Conservation (phyloP, 2,113 vertebrate species). For the Motacilla tschutschensis region DNA sequence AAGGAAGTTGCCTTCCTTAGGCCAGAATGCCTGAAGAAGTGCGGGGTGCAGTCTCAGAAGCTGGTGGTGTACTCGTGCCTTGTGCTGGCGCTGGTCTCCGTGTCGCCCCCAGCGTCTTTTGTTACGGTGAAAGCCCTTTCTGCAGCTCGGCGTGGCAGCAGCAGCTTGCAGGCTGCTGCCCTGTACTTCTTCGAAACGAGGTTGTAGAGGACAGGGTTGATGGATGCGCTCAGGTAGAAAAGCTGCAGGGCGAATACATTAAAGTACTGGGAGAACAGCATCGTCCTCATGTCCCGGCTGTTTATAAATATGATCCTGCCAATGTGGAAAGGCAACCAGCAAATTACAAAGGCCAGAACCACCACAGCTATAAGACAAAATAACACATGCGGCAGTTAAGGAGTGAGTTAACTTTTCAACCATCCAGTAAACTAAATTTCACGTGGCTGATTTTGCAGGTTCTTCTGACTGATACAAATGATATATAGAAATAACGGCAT, state of each 20-base stretch:
- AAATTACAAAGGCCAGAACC: conserved; percentile 84
- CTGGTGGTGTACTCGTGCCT: background rate
- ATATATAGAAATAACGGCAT: background rate
- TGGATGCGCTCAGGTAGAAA: conserved; percentile 86
- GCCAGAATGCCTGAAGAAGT: background rate
- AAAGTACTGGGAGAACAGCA: conserved; percentile 86
- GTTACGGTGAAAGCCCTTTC: conserved; percentile 43
- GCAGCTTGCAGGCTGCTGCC: conserved; percentile 77
- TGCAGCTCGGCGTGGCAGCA: conserved; percentile 46
- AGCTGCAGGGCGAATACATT: conserved; percentile 87
- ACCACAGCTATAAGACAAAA: conserved; percentile 78
- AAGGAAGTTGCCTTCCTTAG: background rate
- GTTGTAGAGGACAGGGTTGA: conserved; percentile 89
- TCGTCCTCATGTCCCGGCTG: conserved; percentile 66
- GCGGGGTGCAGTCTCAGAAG: background rate
- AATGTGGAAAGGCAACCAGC: conserved; percentile 88
- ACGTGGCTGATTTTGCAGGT: background rate
- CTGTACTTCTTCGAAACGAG: conserved; percentile 85
- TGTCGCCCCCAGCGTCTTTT: conserved; percentile 45
- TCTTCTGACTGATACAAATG: background rate
- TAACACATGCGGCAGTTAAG: background rate
- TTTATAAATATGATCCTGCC: conserved; percentile 85
- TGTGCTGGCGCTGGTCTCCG: conserved; percentile 66
- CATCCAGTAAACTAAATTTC: background rate
- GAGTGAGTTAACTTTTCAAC: background rate